Evolutionary conservation across 2,888 invertebrate genomes (phyloP).

Genomic region (Drosophila macrospina): DNA sequence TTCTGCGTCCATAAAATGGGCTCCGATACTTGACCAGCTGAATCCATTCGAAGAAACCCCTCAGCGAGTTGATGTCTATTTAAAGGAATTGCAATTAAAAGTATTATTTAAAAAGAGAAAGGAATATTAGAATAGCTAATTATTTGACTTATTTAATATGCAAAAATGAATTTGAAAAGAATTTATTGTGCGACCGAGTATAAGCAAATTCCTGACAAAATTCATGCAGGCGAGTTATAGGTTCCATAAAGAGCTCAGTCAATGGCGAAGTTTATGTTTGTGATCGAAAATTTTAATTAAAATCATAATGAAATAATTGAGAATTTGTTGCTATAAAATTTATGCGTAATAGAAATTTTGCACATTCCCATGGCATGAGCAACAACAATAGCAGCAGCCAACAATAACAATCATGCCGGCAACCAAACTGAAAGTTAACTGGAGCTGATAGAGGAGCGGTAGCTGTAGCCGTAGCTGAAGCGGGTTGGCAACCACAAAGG

Average conservation of each 20-base stretch:
- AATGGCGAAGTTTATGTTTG: slow-evolving; percentile 51
- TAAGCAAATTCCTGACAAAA: slow-evolving; percentile 21
- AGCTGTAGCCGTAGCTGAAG: not conserved
- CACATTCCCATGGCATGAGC: slow-evolving; percentile 65
- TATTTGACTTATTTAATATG: too few species aligned
- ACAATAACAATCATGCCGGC: slow-evolving; percentile 54
- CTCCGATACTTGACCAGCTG: slow-evolving; percentile 5
- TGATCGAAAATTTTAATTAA: slow-evolving; percentile 80
- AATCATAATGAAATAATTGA: slow-evolving; percentile 80
- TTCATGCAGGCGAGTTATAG: slow-evolving; percentile 19
- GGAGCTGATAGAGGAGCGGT: not conserved
- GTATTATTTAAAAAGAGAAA: too few species aligned
- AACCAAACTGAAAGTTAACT: slow-evolving; percentile 8
- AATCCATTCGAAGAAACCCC: not conserved
- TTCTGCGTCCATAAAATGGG: not conserved
- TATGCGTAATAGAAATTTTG: slow-evolving; percentile 67
- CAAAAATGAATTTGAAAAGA: slow-evolving; percentile 8
- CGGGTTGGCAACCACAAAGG: slow-evolving; percentile 54
- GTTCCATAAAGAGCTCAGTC: slow-evolving; percentile 13
- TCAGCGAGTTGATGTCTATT: not conserved
- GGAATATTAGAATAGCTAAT: too few species aligned
- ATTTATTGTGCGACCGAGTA: slow-evolving; percentile 17
- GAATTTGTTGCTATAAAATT: slow-evolving; percentile 77
- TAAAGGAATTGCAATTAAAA: too few species aligned
- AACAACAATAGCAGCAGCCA: slow-evolving; percentile 62